Evolutionary conservation across 2,888 invertebrate genomes (phyloP).

Genomic region (Himalopsyche anomala): DNA sequence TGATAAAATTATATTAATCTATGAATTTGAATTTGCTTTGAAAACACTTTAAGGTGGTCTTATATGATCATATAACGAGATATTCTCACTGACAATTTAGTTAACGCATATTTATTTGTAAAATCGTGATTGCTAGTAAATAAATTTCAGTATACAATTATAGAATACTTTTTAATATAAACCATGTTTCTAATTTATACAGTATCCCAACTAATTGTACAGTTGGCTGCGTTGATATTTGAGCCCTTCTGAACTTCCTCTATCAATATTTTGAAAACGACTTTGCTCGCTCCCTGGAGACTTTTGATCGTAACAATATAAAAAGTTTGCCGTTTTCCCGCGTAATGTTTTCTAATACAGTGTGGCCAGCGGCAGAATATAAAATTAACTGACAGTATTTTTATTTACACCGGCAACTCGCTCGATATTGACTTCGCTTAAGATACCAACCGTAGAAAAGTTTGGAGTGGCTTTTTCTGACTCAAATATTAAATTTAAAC

Average conservation of each 20-base stretch:
- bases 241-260: background rate
- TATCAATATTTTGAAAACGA: constrained; percentile 1
- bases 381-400: constrained; percentile 8
- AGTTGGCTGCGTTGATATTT: background rate
- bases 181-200: no score
- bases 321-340: constrained; percentile 21
- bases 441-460: background rate
- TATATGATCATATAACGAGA: no score
- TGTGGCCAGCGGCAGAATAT: constrained; percentile 9
- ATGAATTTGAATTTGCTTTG: no score
- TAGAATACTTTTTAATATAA: no score
- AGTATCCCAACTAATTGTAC: no score
- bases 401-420: background rate
- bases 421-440: constrained; percentile 14
- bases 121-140: no score
- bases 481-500: constrained; percentile 5
- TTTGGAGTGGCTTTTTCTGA: background rate
- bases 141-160: no score
- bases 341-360: constrained; percentile 30
- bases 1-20: no score
- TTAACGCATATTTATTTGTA: no score
- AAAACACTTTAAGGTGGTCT: no score
- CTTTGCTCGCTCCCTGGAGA: background rate
- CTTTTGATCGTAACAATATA: constrained; percentile 28
- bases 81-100: no score